Percentiles rank a stretch among this genome's conserved stretches.
These are phyloP conservation scores for Eretmochelys imbricata DNA, from an alignment of 2,113 vertebrate genomes.

Conservation along the genomic window DNA sequence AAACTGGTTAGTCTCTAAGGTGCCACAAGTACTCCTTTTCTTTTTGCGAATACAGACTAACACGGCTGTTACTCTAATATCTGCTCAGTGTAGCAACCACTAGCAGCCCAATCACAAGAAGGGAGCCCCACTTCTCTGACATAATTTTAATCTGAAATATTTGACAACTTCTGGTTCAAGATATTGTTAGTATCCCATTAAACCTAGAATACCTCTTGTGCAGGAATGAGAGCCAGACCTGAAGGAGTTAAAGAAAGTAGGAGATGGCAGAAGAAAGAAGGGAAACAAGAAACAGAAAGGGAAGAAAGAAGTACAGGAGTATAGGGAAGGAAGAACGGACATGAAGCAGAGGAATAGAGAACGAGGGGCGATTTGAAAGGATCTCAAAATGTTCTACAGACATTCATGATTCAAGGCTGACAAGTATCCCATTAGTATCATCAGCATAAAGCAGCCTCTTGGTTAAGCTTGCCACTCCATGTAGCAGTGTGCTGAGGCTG, in stretches of 20 bases:
- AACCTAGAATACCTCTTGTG: background rate
- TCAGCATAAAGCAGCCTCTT: background rate
- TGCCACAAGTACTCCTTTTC: too few relatives aligned
- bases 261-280: background rate
- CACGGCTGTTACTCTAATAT: too few relatives aligned
- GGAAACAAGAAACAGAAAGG: background rate
- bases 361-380: background rate
- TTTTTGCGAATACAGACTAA: too few relatives aligned
- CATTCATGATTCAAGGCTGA: background rate
- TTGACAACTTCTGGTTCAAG: background rate
- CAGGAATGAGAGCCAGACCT: background rate
- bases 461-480: background rate
- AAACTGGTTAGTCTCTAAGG: too few relatives aligned
- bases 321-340: background rate
- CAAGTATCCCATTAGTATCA: background rate
- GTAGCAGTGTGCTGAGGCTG: background rate
- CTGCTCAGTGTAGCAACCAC: rapidly evolving
- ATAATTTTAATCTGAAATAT: background rate
- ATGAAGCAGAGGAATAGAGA: background rate
- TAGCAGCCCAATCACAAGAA: rapidly evolving
- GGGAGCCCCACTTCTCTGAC: background rate
- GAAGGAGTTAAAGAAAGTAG: background rate
- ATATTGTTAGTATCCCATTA: background rate
- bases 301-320: background rate
- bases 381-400: background rate